These are phyloP conservation scores for Hesperophylax magnus DNA, from an alignment of 1,140 invertebrate genomes.

Conservation along the genomic window DNA sequence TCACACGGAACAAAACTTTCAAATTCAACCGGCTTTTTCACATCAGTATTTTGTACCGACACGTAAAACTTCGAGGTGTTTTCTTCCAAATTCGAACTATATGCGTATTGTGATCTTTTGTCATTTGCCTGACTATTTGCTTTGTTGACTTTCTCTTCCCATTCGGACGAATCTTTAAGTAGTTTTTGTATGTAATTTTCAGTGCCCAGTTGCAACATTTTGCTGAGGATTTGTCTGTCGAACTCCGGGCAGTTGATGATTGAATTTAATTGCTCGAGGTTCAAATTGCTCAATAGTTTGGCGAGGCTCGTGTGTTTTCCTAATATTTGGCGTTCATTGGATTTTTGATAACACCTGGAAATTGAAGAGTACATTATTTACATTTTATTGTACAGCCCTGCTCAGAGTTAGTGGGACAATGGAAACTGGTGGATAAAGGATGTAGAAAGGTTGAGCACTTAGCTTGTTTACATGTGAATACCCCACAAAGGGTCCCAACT, in stretches of 20 bases:
- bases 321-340: slow-evolving; percentile 41
- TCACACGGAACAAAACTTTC: slow-evolving; percentile 61
- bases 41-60: slow-evolving; percentile 59
- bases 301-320: slow-evolving; percentile 44
- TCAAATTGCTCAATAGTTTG: slow-evolving; percentile 41
- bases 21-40: slow-evolving; percentile 1
- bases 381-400: too few relatives aligned
- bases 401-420: too few relatives aligned
- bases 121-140: background rate
- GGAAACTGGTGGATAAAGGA: too few relatives aligned
- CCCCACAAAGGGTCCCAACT: too few relatives aligned
- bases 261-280: slow-evolving; percentile 46
- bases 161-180: slow-evolving; percentile 60
- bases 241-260: slow-evolving; percentile 50
- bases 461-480: too few relatives aligned
- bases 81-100: background rate
- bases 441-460: too few relatives aligned
- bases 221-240: slow-evolving; percentile 46
- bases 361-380: background rate
- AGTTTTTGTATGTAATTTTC: slow-evolving; percentile 60
- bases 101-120: background rate
- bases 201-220: slow-evolving; percentile 47
- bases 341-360: slow-evolving; percentile 52
- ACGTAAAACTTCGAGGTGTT: slow-evolving; percentile 67
- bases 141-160: slow-evolving; percentile 60